phyloP scores from a whole-genome alignment of 1,140 invertebrate genomes.

The Leptinotarsa texana region DNA sequence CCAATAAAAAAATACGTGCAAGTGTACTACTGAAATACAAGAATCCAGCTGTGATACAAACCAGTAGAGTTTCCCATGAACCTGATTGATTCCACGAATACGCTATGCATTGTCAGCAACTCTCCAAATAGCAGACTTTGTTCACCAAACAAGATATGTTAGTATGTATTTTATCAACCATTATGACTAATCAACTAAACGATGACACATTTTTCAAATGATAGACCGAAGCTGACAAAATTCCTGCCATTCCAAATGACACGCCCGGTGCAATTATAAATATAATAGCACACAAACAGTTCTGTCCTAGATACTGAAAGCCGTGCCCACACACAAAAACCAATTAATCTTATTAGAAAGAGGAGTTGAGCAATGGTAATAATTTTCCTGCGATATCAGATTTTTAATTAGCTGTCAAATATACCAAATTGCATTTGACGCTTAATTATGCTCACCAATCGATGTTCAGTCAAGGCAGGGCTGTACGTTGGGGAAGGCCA shows the following conservation, averaged over 20 bases:
- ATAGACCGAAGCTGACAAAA: not conserved
- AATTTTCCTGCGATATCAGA: constrained; percentile 40
- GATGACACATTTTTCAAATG: not conserved
- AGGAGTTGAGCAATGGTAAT: constrained; percentile 39
- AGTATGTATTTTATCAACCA: not conserved
- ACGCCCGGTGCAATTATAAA: constrained; percentile 1
- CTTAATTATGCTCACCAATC: constrained; percentile 38
- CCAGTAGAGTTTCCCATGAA: no score
- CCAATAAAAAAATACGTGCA: no score
- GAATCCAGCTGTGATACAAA: no score
- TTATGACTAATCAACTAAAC: not conserved
- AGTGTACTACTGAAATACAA: no score
- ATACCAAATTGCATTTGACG: constrained; percentile 46
- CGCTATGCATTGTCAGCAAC: not conserved
- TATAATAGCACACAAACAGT: constrained; percentile 2
- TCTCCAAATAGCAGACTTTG: not conserved
- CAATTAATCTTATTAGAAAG: constrained; percentile 41
- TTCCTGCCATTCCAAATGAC: not conserved
- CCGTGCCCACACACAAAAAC: constrained; percentile 32
- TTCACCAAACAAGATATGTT: not conserved
- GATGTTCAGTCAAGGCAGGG: constrained; percentile 2
- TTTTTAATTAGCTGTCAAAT: constrained; percentile 49
- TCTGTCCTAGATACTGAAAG: constrained; percentile 18
- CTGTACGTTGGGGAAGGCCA: not conserved
- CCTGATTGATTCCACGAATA: no score